Evolutionary conservation across 2,888 invertebrate species (phyloP).

Genomic region (Mayetiola destructor): DNA sequence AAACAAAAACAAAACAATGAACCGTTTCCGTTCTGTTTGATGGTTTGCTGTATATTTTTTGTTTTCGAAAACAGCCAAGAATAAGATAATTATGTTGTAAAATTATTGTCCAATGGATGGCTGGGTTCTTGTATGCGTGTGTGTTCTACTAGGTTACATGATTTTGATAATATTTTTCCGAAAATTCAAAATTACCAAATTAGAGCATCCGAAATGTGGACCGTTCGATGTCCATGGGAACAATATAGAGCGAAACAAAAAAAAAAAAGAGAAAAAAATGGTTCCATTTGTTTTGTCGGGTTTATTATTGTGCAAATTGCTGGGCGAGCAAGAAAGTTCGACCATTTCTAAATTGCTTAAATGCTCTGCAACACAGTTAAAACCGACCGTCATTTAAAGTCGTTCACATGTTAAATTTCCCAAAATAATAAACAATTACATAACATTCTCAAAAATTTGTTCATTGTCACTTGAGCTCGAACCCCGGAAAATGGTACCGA

Average conservation of each 20-base stretch:
- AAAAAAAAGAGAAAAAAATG: too few relatives aligned
- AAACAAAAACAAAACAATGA: too few relatives aligned
- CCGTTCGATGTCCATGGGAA: neutral
- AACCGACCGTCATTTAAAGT: neutral
- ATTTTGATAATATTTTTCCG: neutral
- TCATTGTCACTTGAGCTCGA: too few relatives aligned
- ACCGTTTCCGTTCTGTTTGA: too few relatives aligned
- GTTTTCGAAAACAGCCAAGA: too few relatives aligned
- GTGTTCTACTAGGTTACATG: neutral
- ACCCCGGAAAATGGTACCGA: too few relatives aligned
- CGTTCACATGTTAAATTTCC: too few relatives aligned
- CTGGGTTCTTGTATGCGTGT: neutral
- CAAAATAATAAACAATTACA: too few relatives aligned
- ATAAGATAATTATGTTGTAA: constrained; percentile 7
- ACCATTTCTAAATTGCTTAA: too few relatives aligned
- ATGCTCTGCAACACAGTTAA: too few relatives aligned
- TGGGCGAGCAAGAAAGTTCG: constrained; percentile 1
- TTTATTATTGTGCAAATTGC: constrained; percentile 10
- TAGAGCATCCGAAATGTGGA: neutral
- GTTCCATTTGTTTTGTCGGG: constrained; percentile 8
- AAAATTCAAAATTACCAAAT: constrained; percentile 6
- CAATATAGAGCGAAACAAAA: neutral
- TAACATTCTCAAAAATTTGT: too few relatives aligned
- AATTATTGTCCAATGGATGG: neutral
- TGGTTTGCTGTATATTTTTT: too few relatives aligned